Evolutionary conservation across 2,113 vertebrate genomes (phyloP).

Genomic region (Trochalopteron elliotii): DNA sequence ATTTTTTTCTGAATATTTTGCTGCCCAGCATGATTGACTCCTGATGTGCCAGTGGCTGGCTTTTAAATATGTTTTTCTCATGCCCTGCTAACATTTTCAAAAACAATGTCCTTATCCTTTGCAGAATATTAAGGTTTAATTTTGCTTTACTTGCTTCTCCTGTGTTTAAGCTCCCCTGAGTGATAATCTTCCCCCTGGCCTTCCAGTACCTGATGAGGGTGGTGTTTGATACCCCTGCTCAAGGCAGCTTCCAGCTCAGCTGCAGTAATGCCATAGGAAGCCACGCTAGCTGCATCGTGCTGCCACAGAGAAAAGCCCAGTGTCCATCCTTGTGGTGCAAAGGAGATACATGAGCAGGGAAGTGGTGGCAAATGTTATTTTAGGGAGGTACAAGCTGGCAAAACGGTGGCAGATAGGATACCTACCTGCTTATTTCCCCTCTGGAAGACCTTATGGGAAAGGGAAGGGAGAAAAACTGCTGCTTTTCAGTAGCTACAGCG

Average conservation of each 20-base stretch:
- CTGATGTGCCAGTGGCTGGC: not conserved
- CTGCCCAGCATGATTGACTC: not conserved
- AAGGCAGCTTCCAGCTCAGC: not conserved
- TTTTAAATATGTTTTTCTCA: not conserved
- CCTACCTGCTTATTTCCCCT: not conserved
- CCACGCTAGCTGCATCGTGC: fast-evolving
- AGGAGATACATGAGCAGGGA: not conserved
- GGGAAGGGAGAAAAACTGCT: not conserved
- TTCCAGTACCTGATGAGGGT: not conserved
- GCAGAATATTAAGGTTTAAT: not conserved
- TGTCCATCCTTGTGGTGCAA: not conserved
- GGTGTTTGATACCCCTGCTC: not conserved
- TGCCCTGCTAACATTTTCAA: not conserved
- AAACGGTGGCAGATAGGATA: not conserved
- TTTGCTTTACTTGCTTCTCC: not conserved
- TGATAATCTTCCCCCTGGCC: not conserved
- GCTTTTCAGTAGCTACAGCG: not conserved
- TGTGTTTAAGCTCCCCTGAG: not conserved
- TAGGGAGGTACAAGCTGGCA: not conserved
- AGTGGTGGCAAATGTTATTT: not conserved
- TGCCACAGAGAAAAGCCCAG: not conserved
- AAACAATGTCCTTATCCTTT: not conserved
- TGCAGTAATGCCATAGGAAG: not conserved
- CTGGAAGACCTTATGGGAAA: not conserved
- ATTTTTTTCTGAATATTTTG: not conserved